A percentile compares a stretch with the other conserved stretches of the same genome.
These are phyloP conservation scores for Argyresthia albistria DNA, from an alignment of 2,888 invertebrate genomes.

Conservation along the genomic window DNA sequence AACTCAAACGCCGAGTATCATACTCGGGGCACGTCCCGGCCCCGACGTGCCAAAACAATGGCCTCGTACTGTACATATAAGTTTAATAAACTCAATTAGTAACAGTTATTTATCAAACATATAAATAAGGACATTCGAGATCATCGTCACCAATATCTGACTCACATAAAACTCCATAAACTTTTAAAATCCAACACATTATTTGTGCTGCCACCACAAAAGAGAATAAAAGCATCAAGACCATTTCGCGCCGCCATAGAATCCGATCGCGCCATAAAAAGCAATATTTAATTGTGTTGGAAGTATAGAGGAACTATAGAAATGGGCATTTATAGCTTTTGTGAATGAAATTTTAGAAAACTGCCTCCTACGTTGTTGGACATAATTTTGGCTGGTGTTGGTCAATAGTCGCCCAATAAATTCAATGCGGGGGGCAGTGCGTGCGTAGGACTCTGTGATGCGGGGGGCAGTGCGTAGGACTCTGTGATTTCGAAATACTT, in stretches of 20 bases:
- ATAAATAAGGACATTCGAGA: no score
- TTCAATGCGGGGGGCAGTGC: conserved; percentile 22
- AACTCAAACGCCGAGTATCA: no score
- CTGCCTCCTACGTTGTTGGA: conserved; percentile 27
- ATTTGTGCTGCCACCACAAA: no score
- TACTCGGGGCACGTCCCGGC: no score
- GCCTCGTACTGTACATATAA: no score
- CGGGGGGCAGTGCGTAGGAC: no score
- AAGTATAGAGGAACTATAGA: not conserved
- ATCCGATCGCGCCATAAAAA: not conserved
- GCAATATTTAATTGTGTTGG: not conserved
- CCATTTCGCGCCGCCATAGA: not conserved
- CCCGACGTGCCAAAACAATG: no score
- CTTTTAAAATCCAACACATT: no score
- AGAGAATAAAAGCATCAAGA: not conserved
- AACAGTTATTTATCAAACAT: no score
- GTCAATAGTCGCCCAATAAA: conserved; percentile 37
- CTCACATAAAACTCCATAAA: no score
- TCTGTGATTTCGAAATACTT: not conserved
- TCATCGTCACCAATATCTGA: no score
- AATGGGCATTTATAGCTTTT: not conserved
- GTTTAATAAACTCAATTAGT: no score
- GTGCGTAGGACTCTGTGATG: not conserved
- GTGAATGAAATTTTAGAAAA: not conserved
- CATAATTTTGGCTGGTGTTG: conserved; percentile 50